Evolutionary conservation across 2,113 vertebrate genomes (phyloP).

Genomic region (Chelonoidis abingdonii): DNA sequence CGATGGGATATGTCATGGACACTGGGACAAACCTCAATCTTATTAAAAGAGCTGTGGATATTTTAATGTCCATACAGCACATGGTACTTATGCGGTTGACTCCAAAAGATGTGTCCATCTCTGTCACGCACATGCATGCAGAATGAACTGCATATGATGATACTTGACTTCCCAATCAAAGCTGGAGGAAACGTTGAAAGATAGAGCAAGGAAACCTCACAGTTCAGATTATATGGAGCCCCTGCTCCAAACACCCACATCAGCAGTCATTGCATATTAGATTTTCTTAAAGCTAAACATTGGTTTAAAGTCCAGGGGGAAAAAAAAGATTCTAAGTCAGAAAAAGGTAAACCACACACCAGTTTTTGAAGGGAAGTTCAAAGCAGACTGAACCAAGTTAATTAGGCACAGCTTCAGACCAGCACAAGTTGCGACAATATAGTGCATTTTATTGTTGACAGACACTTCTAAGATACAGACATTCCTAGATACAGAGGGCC

Average conservation of each 20-base stretch:
- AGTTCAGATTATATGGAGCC: neutral
- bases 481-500: neutral
- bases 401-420: accelerated
- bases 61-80: neutral
- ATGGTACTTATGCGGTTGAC: neutral
- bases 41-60: neutral
- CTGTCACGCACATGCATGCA: neutral
- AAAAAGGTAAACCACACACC: neutral
- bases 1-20: neutral
- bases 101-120: neutral
- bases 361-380: neutral
- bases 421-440: neutral
- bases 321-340: neutral
- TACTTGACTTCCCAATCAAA: neutral
- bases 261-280: neutral
- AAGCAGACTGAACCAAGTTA: neutral
- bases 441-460: no score
- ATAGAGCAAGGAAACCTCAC: neutral
- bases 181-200: neutral
- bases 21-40: neutral
- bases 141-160: neutral
- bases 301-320: no score
- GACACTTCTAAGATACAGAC: no score
- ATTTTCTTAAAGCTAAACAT: neutral
- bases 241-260: neutral